Percentiles rank a stretch among this genome's conserved stretches.
These are phyloP conservation scores for Protaetia brevitarsis DNA, from an alignment of 1,140 invertebrate genomes.

Conservation along the genomic window DNA sequence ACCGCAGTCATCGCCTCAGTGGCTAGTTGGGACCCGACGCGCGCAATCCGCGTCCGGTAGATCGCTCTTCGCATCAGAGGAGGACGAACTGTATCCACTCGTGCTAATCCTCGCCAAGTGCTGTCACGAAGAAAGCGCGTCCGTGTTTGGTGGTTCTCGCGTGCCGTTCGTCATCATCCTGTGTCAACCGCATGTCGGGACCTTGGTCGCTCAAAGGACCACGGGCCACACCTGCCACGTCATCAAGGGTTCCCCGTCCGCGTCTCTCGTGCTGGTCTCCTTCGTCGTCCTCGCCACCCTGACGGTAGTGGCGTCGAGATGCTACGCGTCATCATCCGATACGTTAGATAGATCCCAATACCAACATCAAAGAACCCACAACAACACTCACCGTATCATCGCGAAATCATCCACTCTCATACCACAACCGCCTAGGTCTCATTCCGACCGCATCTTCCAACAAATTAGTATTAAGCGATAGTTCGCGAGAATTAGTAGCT, in stretches of 20 bases:
- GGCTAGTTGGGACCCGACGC: constrained; percentile 30
- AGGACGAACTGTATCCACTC: neutral
- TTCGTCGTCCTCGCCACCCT: constrained; percentile 33
- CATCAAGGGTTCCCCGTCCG: constrained; percentile 36
- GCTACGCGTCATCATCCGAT: constrained; percentile 36
- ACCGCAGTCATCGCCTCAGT: too few relatives aligned
- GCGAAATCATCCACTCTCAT: too few relatives aligned
- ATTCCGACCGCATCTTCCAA: constrained; percentile 11
- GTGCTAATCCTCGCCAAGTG: neutral
- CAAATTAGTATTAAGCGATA: too few relatives aligned
- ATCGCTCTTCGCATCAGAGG: neutral
- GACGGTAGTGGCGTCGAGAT: constrained; percentile 37
- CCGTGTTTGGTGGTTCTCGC: neutral
- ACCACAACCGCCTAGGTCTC: neutral
- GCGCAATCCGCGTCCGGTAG: constrained; percentile 28
- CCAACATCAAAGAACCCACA: too few relatives aligned
- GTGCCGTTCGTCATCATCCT: constrained; percentile 28
- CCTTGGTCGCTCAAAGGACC: constrained; percentile 37
- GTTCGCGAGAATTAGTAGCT: too few relatives aligned
- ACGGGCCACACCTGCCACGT: constrained; percentile 34
- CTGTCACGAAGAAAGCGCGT: neutral
- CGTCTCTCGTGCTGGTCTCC: constrained; percentile 22
- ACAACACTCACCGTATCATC: neutral
- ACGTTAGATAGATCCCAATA: too few relatives aligned
- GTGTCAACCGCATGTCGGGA: constrained; percentile 37